These are phyloP conservation scores for Julus scandinavius DNA, from an alignment of 2,888 invertebrate genomes.

Conservation along the genomic window DNA sequence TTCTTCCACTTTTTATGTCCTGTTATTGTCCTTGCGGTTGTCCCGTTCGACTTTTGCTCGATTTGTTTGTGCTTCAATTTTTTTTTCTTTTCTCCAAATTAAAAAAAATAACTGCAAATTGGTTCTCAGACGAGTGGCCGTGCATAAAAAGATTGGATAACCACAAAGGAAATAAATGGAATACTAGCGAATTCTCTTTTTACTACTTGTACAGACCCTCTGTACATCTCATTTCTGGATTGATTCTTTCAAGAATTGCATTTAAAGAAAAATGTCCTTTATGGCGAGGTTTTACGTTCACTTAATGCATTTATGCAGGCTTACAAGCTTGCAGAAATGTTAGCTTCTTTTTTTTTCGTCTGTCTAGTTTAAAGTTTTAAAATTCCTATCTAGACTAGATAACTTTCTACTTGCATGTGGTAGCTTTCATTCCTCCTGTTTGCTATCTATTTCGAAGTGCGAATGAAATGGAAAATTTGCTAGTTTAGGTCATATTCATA, in stretches of 20 bases:
- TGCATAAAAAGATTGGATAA: slow-evolving; percentile 34
- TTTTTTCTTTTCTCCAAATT: not conserved
- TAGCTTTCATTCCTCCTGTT: not conserved
- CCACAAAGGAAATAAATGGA: not conserved
- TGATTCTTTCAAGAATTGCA: slow-evolving; percentile 13
- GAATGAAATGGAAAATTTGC: not conserved
- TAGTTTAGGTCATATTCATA: not conserved
- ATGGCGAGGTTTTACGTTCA: not conserved
- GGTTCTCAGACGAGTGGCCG: not conserved
- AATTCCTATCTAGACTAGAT: not conserved
- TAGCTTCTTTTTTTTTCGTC: not conserved
- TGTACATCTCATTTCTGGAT: slow-evolving; percentile 27
- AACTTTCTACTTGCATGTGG: not conserved
- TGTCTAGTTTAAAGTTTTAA: not conserved
- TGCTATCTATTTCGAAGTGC: too few species aligned
- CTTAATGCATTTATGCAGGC: not conserved
- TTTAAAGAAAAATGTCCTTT: slow-evolving; percentile 13
- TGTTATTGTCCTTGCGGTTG: not conserved
- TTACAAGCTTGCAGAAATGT: not conserved
- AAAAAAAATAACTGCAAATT: slow-evolving; percentile 16
- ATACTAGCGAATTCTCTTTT: not conserved
- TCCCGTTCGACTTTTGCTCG: not conserved
- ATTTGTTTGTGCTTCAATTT: not conserved
- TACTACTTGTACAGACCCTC: not conserved
- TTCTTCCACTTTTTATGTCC: not conserved